Percentiles rank a stretch among this genome's conserved stretches.
These are phyloP conservation scores for Eumaeus atala DNA, from an alignment of 1,140 invertebrate species.

Conservation along the genomic window DNA sequence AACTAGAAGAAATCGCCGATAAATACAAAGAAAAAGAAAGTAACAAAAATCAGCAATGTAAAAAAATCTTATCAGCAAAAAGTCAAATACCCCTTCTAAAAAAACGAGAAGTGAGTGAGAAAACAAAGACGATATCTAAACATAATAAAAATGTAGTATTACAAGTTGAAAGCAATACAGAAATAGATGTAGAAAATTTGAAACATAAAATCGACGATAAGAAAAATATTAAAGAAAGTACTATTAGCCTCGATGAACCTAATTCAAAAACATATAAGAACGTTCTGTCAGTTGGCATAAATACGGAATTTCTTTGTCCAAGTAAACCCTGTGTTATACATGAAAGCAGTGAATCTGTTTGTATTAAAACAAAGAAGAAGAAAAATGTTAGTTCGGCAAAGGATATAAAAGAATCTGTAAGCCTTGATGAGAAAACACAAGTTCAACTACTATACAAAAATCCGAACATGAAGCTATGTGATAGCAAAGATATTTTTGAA, in stretches of 20 bases:
- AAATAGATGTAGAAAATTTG: not conserved
- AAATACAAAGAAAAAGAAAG: conserved; percentile 53
- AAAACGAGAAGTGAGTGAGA: conserved; percentile 24
- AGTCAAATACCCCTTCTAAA: conserved; percentile 39
- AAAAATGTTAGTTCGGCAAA: conserved; percentile 23
- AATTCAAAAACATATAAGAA: conserved; percentile 28
- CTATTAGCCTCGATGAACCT: conserved; percentile 52
- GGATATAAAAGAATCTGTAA: not conserved
- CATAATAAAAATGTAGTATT: conserved; percentile 14
- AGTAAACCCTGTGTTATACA: conserved; percentile 60
- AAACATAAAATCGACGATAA: conserved; percentile 21
- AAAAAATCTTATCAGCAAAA: conserved; percentile 24
- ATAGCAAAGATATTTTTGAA: conserved; percentile 28
- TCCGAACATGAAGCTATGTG: conserved; percentile 40
- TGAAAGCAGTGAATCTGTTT: conserved; percentile 33
- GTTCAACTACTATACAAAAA: conserved; percentile 57
- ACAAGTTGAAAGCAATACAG: conserved; percentile 14
- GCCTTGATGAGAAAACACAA: conserved; percentile 26
- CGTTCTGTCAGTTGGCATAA: conserved; percentile 49
- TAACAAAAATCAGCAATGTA: conserved; percentile 22
- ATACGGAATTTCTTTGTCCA: conserved; percentile 53
- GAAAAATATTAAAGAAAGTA: conserved; percentile 44
- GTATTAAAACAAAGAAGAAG: conserved; percentile 27
- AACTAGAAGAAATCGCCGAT: conserved; percentile 49
- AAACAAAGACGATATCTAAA: no score